These are phyloP conservation scores for Teleogryllus oceanicus DNA, from an alignment of 2,888 invertebrate species.

Conservation along the genomic window DNA sequence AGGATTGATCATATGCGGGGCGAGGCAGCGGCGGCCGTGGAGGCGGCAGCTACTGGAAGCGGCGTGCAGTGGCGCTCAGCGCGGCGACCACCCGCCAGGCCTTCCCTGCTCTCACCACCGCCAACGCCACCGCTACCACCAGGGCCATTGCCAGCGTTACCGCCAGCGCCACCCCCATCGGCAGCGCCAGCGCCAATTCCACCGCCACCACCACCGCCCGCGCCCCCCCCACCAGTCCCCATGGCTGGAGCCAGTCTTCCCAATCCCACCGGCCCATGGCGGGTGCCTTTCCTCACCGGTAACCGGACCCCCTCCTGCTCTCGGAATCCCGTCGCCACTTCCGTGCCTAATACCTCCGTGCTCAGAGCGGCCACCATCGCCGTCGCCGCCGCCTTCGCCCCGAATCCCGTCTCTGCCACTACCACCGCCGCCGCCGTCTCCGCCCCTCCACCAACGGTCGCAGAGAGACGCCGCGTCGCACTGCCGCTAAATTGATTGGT, in stretches of 20 bases:
- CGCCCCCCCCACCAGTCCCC: neutral
- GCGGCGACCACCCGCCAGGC: neutral
- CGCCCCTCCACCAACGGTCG: neutral
- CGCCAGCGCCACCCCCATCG: neutral
- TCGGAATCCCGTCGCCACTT: too few relatives aligned
- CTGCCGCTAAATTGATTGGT: conserved; percentile 18
- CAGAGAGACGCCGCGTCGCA: neutral
- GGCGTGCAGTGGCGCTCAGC: neutral
- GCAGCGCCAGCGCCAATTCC: neutral
- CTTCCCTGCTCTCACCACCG: neutral
- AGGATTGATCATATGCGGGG: neutral
- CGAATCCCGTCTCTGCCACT: neutral
- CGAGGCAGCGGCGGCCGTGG: neutral
- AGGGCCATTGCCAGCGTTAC: neutral
- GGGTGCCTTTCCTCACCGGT: too few relatives aligned
- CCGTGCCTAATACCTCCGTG: neutral
- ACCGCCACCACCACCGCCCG: neutral
- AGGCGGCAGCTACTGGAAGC: neutral
- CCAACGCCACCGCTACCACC: neutral
- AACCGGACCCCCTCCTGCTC: too few relatives aligned
- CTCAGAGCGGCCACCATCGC: neutral
- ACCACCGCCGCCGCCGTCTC: neutral
- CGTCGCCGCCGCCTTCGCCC: neutral
- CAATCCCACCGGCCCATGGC: too few relatives aligned
- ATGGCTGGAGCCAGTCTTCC: too few relatives aligned